These are phyloP conservation scores for Cancer borealis DNA, from an alignment of 2,888 invertebrate genomes.

Conservation along the genomic window DNA sequence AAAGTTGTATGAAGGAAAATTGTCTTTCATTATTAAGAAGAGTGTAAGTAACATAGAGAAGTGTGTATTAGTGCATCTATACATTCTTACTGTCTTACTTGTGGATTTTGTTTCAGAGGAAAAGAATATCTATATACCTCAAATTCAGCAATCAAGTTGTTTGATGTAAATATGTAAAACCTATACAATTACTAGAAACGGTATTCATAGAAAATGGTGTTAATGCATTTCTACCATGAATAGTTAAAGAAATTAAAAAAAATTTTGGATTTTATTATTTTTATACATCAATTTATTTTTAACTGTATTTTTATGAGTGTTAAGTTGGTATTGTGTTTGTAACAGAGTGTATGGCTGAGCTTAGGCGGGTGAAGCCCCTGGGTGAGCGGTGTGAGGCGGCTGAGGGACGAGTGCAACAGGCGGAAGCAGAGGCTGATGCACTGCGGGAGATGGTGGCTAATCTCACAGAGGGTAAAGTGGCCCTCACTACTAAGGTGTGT, in stretches of 20 bases:
- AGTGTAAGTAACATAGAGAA: no score
- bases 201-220: background rate
- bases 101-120: background rate
- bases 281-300: background rate
- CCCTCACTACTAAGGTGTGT: slow-evolving; percentile 73
- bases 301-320: background rate
- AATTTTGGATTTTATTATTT: background rate
- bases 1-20: no score
- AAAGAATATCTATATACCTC: background rate
- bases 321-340: background rate
- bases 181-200: background rate
- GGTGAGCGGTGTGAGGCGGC: slow-evolving; percentile 42
- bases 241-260: background rate
- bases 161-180: background rate
- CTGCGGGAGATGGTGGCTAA: slow-evolving; percentile 75
- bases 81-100: background rate
- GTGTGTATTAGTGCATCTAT: background rate
- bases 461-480: slow-evolving; percentile 75
- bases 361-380: slow-evolving; percentile 52
- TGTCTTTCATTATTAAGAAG: no score
- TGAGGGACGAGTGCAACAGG: slow-evolving; percentile 53
- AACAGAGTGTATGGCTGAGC: slow-evolving; percentile 63
- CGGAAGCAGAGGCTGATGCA: slow-evolving; percentile 59
- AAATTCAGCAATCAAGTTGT: background rate
- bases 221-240: background rate